Conservation (phyloP, 2,797 vertebrate genomes). For the Euthynnus affinis region DNA sequence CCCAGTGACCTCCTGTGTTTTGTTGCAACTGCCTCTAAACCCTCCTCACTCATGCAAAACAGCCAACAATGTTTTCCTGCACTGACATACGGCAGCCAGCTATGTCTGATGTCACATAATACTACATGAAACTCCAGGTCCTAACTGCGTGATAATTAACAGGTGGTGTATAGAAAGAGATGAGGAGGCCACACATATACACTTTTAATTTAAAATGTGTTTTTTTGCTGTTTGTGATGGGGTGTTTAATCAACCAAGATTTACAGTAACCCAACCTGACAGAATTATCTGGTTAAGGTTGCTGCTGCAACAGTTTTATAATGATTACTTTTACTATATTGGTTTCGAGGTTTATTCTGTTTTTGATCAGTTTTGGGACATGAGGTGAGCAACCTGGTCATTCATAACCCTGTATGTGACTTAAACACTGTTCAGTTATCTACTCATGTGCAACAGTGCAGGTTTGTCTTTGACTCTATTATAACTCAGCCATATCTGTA, state of each 20-base stretch:
- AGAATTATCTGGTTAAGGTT: slow-evolving; percentile 1
- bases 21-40: slow-evolving; percentile 25
- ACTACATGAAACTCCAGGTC: background rate
- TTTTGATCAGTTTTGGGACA: slow-evolving; percentile 14
- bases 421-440: background rate
- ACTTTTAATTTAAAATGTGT: slow-evolving; percentile 7
- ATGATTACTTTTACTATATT: background rate
- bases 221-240: slow-evolving; percentile 23
- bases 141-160: slow-evolving; percentile 40
- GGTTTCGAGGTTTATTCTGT: background rate
- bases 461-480: background rate
- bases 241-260: slow-evolving; percentile 28
- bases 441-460: accelerated
- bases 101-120: slow-evolving; percentile 38
- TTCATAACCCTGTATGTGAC: background rate
- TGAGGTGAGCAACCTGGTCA: background rate
- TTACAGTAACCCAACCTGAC: slow-evolving; percentile 10
- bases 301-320: background rate
- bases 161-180: slow-evolving; percentile 37
- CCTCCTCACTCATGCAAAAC: slow-evolving; percentile 29
- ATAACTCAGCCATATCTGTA: background rate
- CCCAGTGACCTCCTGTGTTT: slow-evolving; percentile 55
- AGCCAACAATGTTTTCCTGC: slow-evolving; percentile 10
- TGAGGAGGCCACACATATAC: slow-evolving; percentile 15
- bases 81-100: slow-evolving; percentile 49